Base-by-base conservation (phyloP, 1,140 invertebrate species). In the Drosophila funebris region DNA sequence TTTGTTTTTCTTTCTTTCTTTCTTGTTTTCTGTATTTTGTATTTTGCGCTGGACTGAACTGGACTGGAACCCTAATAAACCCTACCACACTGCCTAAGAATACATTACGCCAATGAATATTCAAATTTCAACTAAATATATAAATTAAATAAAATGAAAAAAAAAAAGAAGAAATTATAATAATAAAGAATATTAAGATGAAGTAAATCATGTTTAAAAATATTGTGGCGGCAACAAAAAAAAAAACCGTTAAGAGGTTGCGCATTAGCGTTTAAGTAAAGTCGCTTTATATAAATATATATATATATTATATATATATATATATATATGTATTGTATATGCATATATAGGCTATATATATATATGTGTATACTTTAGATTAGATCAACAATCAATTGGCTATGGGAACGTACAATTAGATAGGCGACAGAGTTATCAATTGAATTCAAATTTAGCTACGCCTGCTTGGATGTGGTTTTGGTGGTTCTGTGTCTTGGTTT, bases 371-470 rank as follows among this genome's bases (percentile, higher is more conserved):
- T 53, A 60, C 39, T 46, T 58, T 64, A 56, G 60, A 41, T 72
- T 50, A 61, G 18, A 48, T 73, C 33, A 73, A 73, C 64, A 73
- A 73, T 60, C 29, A 73, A 73, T 73, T 73, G 70, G 70, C 70
- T 73, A 73, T 73, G 70, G 64, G 57, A 68, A 73, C 63, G 56
- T 68, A 73, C 64, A 73, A 61, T 73, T 52, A 52, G 27, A 52
- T 53, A 62, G 46, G 46, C 66, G 46, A 70, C 24, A 54, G 50
- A 54, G 22, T 63, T 63, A 24, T 37, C 58, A 61, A 29, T 61
- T 54, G 50, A 54, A 46, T 52, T 36, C 14, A 1, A 73, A 60
- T 67, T 67, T 67, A 33, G 39, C 63, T 68, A 62, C 31, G 72
- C 27, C 48, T 67, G 33, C 36, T 57, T 63, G 50, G 33, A 48